Evolutionary conservation across 2,888 invertebrate genomes (phyloP), one percentile per base, ranked within the genome.

Genomic region (Troglohyphantes excavatus): DNA sequence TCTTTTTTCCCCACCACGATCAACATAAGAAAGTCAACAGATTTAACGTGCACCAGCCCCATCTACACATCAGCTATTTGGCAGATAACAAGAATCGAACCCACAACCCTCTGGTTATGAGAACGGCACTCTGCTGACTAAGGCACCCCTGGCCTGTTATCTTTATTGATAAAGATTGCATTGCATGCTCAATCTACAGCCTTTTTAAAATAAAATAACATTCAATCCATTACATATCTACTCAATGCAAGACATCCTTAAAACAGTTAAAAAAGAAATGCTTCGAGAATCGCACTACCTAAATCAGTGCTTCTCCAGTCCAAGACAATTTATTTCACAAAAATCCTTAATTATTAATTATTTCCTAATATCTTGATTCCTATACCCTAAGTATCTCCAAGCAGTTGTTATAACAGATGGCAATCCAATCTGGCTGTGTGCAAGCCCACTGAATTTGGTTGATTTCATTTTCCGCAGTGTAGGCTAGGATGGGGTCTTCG

Each of bases 401-500:
- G 93, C 97, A 97, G 93, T 98, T 97, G 94, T 99, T 98, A 94
- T 99, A 99, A 95, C 99, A 99, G 93, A 99, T 99, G 84, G 99
- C 98, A 93, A 99, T 99, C 99, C 99, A 99, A 94, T 99, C 99
- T 13, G 99, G 99, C 93, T 99, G 99, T n/a, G 99, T 99, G 78
- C 98, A 97, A 5, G 99, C 99, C 99, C 99, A 99, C 94, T 99
- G 99, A 92, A 99, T 98, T 95, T 99, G 98, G 95, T 99, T 99
- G 92, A 99, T 99, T 95, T 99, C 99, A 19, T 99, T 99, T 94
- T 97, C 97, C 17, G 99, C 98, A 5, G 99, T 98, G 94, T 99
- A 99, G 0, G 99, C 99, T 82, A 99, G 95, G 93, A 99, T 99
- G 6, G 99, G 99, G 95, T 99, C 99, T 94, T 99, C 99, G 92